Conservation (phyloP, 1,140 invertebrate genomes). For the Acromyrmex echinatior region DNA sequence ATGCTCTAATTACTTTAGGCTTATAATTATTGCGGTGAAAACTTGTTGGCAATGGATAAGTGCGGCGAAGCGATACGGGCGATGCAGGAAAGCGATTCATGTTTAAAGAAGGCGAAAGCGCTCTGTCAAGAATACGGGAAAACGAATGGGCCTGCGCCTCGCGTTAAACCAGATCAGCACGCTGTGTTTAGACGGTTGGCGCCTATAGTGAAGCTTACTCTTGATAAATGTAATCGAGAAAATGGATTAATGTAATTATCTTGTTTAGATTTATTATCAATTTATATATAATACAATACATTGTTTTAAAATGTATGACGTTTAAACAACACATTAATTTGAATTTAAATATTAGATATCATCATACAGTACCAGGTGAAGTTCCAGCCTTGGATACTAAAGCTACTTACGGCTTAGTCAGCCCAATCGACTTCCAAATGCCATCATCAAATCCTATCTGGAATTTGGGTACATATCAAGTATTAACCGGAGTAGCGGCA, state of each 20-base stretch:
- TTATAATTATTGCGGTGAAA: conserved; percentile 90
- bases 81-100: conserved; percentile 89
- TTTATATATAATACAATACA: not conserved
- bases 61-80: conserved; percentile 91
- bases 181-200: conserved; percentile 89
- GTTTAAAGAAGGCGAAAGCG: conserved; percentile 87
- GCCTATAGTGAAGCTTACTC: conserved; percentile 88
- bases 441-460: conserved; percentile 88
- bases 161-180: conserved; percentile 89
- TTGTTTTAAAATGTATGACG: not conserved
- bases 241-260: conserved; percentile 90
- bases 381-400: conserved; percentile 89
- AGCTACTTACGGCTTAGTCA: conserved; percentile 90
- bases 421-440: conserved; percentile 89
- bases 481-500: conserved; percentile 70
- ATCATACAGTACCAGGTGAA: conserved; percentile 90
- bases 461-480: conserved; percentile 83
- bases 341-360: conserved; percentile 87
- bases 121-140: conserved; percentile 89
- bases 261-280: conserved; percentile 29
- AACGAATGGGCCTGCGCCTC: conserved; percentile 88
- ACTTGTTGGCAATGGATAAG: conserved; percentile 90
- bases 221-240: conserved; percentile 92
- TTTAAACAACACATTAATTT: conserved; percentile 2
- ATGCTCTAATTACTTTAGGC: conserved; percentile 85